Evolutionary conservation across 2,797 vertebrate species (phyloP).

Genomic region (Tinamus major): DNA sequence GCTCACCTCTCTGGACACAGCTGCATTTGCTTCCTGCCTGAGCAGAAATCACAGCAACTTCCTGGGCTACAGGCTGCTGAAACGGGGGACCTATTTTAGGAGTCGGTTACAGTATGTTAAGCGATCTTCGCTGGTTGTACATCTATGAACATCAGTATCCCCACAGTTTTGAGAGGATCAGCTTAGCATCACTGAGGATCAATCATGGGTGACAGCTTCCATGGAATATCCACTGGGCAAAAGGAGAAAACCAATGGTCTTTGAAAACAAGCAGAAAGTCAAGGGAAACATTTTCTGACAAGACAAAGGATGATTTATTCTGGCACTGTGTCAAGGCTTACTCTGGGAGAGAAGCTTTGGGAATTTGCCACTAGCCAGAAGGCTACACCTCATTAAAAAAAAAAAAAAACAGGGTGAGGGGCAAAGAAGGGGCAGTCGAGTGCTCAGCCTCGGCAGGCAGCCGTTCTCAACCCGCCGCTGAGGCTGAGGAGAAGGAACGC

Average conservation of each 20-base stretch:
- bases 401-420: not conserved
- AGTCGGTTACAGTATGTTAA: not conserved
- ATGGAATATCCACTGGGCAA: not conserved
- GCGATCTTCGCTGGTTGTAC: not conserved
- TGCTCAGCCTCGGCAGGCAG: not conserved
- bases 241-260: rapidly evolving
- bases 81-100: not conserved
- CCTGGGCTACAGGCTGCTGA: not conserved
- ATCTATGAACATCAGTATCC: not conserved
- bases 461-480: not conserved
- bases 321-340: not conserved
- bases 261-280: not conserved
- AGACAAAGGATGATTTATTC: not conserved
- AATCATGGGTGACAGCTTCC: not conserved
- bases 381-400: not conserved
- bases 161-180: not conserved
- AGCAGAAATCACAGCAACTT: not conserved
- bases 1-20: not conserved
- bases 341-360: not conserved
- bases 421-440: not conserved
- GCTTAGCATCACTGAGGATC: not conserved
- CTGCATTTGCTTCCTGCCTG: not conserved
- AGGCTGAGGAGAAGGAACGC: not conserved
- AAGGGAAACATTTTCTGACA: not conserved
- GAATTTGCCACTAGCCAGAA: not conserved